Conservation (phyloP, 2,113 vertebrate genomes). For the Grus americana region DNA sequence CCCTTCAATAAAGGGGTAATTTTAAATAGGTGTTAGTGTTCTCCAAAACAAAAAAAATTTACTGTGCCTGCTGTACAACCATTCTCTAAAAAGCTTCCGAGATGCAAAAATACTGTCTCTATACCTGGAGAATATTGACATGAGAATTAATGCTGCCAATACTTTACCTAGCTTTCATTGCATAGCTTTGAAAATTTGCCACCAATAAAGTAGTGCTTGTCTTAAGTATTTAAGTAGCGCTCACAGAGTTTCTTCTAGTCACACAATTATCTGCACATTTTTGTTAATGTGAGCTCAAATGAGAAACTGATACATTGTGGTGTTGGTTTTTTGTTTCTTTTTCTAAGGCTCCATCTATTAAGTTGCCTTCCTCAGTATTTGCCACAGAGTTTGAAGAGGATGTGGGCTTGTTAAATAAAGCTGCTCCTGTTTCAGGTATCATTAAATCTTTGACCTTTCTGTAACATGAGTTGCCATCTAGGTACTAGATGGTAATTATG, state of each 20-base stretch:
- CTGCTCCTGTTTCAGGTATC: constrained; percentile 93
- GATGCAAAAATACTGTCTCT: background rate
- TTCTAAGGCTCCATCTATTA: constrained; percentile 82
- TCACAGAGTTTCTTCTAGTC: background rate
- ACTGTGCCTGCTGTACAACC: background rate
- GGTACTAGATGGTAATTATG: background rate
- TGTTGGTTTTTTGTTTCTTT: background rate
- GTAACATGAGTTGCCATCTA: background rate
- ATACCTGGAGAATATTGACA: background rate
- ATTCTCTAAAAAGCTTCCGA: background rate
- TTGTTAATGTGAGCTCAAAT: background rate
- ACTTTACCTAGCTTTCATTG: background rate
- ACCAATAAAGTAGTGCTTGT: accelerated
- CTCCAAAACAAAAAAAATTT: background rate
- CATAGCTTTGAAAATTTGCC: background rate
- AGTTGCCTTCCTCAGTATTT: constrained; percentile 95
- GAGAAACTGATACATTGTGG: background rate
- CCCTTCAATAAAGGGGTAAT: background rate
- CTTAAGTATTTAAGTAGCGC: background rate
- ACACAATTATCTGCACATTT: background rate
- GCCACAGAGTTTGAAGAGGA: constrained; percentile 97
- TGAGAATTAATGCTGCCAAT: background rate
- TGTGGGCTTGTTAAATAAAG: constrained; percentile 96
- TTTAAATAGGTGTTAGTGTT: background rate
- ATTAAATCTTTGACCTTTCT: background rate